Evolutionary conservation across 2,888 invertebrate species (phyloP).

Genomic region (Lasioglossum oenotherae): DNA sequence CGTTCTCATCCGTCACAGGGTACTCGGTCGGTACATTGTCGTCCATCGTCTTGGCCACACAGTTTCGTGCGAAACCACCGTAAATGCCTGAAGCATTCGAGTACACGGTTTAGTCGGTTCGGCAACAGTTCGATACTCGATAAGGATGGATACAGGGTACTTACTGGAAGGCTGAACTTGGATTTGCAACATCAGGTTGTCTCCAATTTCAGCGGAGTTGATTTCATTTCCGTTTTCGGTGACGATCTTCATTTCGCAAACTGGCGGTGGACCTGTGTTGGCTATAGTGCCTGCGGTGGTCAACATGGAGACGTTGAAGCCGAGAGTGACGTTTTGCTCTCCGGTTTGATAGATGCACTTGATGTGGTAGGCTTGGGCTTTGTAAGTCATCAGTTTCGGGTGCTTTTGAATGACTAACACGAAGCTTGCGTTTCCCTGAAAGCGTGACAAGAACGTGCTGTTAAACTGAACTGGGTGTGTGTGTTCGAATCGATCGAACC

Average conservation of each 20-base stretch:
- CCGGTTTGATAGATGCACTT: conserved; percentile 98
- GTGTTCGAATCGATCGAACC: background rate
- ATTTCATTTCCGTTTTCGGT: conserved; percentile 94
- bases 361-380: conserved; percentile 98
- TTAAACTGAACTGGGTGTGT: background rate
- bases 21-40: conserved; percentile 95
- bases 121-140: background rate
- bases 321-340: conserved; percentile 95
- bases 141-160: conserved; percentile 59
- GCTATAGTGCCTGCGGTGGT: conserved; percentile 98
- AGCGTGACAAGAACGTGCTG: background rate
- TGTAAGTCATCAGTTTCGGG: conserved; percentile 96
- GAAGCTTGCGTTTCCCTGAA: conserved; percentile 94
- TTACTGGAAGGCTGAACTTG: conserved; percentile 90
- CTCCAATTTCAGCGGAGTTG: conserved; percentile 96
- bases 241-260: conserved; percentile 96
- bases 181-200: conserved; percentile 93
- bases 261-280: conserved; percentile 97
- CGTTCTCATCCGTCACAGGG: conserved; percentile 96
- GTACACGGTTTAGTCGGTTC: background rate
- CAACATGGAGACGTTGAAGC: conserved; percentile 97
- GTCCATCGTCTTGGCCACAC: conserved; percentile 96
- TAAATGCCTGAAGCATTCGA: conserved; percentile 89
- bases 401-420: conserved; percentile 98
- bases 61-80: conserved; percentile 96